Evolutionary conservation across 2,113 vertebrate genomes (phyloP), one percentile per base, ranked within the genome.

Genomic region (Connochaetes taurinus): DNA sequence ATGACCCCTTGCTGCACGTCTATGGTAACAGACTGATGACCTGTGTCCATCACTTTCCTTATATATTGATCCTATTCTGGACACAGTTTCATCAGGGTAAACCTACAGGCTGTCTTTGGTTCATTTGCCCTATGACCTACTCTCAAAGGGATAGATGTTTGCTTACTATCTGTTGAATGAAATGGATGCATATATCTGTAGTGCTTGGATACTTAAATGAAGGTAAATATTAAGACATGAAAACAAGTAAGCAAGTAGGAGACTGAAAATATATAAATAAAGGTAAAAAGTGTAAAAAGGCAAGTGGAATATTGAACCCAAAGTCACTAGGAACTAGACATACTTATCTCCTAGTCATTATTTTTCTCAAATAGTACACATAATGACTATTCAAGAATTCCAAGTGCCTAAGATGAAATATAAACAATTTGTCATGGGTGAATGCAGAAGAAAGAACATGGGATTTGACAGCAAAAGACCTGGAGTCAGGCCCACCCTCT

Each of bases 1-100:
- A 50, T 40, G 53, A n/a, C 17, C 15, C 7, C 4, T n/a, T 6
- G 29, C 5, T 25, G 55, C 9, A 3, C 2, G 27, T 4, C 0
- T 25, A 1, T 43, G 19, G 6, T 55, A 11, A 57, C 53, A 53
- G 5, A 13, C 4, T 6, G 40, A 50, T 47, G 67, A 43, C 36
- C n/a, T 33, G 29, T 2, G 1, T 29, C 40, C 36, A 33, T 19
- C 29, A 27, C 87, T 31, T 67, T 50, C 31, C 25, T 53, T 55
- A 9, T 31, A 47, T 21, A 3, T 33, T 29, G 74, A 50, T 21
- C 12, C 50, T 7, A 19, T 4, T 25, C 19, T 27, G 7, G 29
- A n/a, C n/a, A 71, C 8, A 13, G 16, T 40, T 67, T 40, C 40
- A 43, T 5, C 1, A 45, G 13, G 29, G 27, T 55, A 13, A 52